Conservation (phyloP, 1,140 invertebrate species). For the Macrobrachium nipponense region DNA sequence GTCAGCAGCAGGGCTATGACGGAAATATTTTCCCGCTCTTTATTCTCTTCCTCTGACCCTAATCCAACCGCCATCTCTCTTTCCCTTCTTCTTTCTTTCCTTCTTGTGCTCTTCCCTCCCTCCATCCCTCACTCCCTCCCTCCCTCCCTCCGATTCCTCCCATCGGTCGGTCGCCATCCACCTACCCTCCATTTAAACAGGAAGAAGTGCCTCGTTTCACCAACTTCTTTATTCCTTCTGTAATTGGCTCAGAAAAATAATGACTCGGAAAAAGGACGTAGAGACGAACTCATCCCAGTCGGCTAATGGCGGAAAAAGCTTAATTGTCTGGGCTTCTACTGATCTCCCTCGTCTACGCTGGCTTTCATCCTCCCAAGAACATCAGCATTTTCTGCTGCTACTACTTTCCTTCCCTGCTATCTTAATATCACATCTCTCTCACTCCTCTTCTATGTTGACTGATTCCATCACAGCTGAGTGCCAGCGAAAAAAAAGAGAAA, state of each 20-base stretch:
- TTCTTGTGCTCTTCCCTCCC: no score
- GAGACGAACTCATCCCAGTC: background rate
- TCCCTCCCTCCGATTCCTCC: no score
- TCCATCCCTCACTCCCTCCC: background rate
- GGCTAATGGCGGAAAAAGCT: no score
- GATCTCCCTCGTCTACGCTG: no score
- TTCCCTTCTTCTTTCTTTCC: background rate
- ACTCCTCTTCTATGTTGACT: background rate
- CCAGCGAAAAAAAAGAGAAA: background rate
- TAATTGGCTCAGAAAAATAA: slow-evolving; percentile 46
- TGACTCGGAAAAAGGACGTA: slow-evolving; percentile 27
- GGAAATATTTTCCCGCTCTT: background rate
- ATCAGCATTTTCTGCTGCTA: background rate
- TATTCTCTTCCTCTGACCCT: background rate
- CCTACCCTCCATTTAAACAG: background rate
- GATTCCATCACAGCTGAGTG: background rate
- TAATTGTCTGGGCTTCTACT: no score
- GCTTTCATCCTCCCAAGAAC: no score
- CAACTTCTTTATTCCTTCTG: slow-evolving; percentile 28
- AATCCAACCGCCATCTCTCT: background rate
- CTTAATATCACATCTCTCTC: no score
- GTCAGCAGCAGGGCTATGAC: no score
- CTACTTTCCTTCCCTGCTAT: background rate
- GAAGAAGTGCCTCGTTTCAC: slow-evolving; percentile 33
- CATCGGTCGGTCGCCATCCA: background rate